These are phyloP conservation scores for Simalia tracyae DNA, from an alignment of 2,797 vertebrate genomes.

Conservation along the genomic window DNA sequence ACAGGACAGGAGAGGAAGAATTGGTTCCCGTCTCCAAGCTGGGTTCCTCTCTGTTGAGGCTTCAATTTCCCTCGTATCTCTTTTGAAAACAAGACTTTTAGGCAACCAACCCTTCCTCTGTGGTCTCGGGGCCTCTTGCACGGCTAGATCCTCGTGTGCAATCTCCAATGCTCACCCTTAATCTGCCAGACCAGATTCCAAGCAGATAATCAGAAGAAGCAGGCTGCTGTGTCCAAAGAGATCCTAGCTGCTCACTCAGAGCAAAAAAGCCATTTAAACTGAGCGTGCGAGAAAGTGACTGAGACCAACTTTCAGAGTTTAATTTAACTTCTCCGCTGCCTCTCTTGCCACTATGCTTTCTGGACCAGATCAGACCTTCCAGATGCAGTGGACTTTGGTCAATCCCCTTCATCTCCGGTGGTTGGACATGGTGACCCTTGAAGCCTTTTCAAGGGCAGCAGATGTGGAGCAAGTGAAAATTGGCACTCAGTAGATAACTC, in stretches of 20 bases:
- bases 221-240: not conserved
- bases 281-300: not conserved
- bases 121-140: slow-evolving; percentile 16
- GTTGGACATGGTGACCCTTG: not conserved
- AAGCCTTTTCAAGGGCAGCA: not conserved
- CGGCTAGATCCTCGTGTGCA: not conserved
- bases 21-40: no score
- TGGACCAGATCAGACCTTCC: no score
- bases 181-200: not conserved
- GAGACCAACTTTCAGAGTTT: not conserved
- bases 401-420: not conserved
- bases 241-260: not conserved
- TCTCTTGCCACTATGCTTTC: no score
- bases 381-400: not conserved
- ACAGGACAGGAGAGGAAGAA: not conserved
- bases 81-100: not conserved
- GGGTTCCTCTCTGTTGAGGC: not conserved
- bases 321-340: not conserved
- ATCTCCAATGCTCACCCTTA: not conserved
- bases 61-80: not conserved
- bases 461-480: not conserved
- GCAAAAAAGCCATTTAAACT: not conserved
- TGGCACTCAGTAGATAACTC: not conserved
- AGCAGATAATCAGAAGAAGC: no score
- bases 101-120: not conserved